Evolutionary conservation across 2,888 invertebrate genomes (phyloP), one percentile per base, ranked within the genome.

Genomic region (Chrysolina oricalcia): DNA sequence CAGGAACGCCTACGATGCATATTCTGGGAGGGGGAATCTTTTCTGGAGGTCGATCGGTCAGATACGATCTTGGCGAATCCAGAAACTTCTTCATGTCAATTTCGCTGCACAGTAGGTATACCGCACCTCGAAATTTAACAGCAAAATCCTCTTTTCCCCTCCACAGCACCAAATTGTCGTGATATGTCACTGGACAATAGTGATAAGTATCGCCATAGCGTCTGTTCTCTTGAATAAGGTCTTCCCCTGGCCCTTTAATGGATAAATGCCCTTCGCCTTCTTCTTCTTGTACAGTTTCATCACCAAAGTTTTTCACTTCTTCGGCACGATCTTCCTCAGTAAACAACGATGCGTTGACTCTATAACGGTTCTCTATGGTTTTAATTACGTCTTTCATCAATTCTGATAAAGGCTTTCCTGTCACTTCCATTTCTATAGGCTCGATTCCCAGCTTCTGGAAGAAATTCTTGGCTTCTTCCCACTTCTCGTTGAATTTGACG

Each of bases 121-220:
- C 78, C 87, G 90, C 91, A 74, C 92, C 90, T 78, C 90, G 87
- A 81, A 90, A 91, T 81, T 90, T 90, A 0, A 89, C 88, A 21
- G 89, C 85, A 81, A 89, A 91, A 72, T 92, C 90, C 59, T 90
- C 86, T 85, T 91, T 92, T n/a, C 93, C 93, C 86, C 90, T 90
- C 91, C 93, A 92, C 21, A 93, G 84, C 11, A 92, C 88, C 56
- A 89, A 88, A 80, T 91, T 84, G 53, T 91, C 88, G 72, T 87
- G 87, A 82, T 90, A 91, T n/a, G 91, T 88, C 43, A 93, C 90
- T 0, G 94, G 93, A 83, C 94, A 94, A 82, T 90, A 93, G 80
- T 89, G 82, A 77, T 88, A 88, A 1, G 91, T 92, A 84, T 92
- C 91, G n/a, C 93, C 92, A 71, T 91, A 89, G 74, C 87, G 87